Evolutionary conservation across 2,797 vertebrate species (phyloP).

Genomic region (Amblyraja radiata): DNA sequence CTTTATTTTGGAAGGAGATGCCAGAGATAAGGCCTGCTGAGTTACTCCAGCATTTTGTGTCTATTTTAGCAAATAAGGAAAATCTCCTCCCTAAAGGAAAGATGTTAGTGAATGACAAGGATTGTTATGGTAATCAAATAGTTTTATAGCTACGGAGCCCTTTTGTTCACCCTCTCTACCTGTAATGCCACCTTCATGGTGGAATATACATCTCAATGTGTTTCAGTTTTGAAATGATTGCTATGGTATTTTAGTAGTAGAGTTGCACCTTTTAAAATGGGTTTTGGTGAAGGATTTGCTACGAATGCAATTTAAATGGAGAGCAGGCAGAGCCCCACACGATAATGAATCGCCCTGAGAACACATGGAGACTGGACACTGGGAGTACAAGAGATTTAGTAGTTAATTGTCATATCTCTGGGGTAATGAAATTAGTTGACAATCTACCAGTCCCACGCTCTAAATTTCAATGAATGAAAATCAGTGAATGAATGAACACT

Average conservation of each 20-base stretch:
- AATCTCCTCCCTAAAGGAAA: no score
- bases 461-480: conserved; percentile 25
- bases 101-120: no score
- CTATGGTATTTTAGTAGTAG: background rate
- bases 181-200: no score
- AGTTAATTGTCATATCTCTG: background rate
- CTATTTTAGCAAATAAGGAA: no score
- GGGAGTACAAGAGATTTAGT: background rate
- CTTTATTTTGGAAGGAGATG: no score
- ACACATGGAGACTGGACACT: background rate
- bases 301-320: background rate
- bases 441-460: background rate
- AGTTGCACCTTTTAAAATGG: background rate
- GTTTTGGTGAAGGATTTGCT: background rate
- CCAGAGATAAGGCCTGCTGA: no score
- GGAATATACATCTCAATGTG: background rate
- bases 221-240: background rate
- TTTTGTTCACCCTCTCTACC: no score
- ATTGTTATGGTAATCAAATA: no score
- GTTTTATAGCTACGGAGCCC: no score
- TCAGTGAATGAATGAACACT: conserved; percentile 6
- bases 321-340: background rate
- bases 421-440: background rate
- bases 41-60: no score
- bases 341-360: conserved; percentile 7